phyloP scores from a whole-genome alignment of 2,888 invertebrate genomes.

The Brachynemurus nebulosus region DNA sequence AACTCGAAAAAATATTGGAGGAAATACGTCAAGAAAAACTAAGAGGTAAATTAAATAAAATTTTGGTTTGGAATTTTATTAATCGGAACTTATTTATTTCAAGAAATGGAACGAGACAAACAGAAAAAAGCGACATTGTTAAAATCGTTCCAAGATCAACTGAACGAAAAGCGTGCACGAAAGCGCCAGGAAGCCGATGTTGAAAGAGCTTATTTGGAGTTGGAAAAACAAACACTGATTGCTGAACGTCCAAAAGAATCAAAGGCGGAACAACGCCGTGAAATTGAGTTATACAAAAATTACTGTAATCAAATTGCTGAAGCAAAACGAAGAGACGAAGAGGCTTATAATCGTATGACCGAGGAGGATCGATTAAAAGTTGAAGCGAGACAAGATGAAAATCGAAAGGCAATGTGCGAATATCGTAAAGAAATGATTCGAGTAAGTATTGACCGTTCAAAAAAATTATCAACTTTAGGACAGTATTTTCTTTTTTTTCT shows the following conservation, averaged over 20 bases:
- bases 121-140: no score
- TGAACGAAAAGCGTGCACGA: no score
- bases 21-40: slow-evolving; percentile 25
- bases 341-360: slow-evolving; percentile 24
- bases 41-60: slow-evolving; percentile 24
- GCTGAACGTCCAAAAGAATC: no score
- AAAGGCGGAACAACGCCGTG: slow-evolving; percentile 20
- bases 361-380: slow-evolving; percentile 24
- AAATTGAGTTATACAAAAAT: slow-evolving; percentile 25
- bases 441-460: neutral
- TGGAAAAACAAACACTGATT: no score
- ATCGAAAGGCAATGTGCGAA: slow-evolving; percentile 22
- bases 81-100: no score
- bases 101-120: no score
- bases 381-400: slow-evolving; percentile 23
- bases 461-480: no score
- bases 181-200: no score
- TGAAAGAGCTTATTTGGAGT: no score
- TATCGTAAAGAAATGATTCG: neutral
- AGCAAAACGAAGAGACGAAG: slow-evolving; percentile 25
- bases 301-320: slow-evolving; percentile 26
- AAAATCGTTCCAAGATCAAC: no score
- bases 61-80: no score
- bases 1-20: slow-evolving; percentile 23
- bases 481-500: neutral